Evolutionary conservation across 2,888 invertebrate species (phyloP).

Genomic region (Metallyticus violacea): DNA sequence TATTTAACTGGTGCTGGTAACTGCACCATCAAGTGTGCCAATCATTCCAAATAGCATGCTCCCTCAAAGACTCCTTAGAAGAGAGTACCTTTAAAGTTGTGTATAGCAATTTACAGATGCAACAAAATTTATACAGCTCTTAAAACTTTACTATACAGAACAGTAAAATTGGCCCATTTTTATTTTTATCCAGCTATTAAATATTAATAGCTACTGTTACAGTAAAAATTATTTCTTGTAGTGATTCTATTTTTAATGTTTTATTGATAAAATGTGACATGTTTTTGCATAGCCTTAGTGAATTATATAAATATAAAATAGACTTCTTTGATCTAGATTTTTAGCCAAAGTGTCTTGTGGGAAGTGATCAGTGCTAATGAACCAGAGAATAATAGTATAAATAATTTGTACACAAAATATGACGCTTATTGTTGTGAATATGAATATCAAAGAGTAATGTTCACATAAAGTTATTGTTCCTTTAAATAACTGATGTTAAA

Average conservation of each 20-base stretch:
- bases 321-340: neutral
- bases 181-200: neutral
- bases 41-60: neutral
- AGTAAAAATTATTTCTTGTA: neutral
- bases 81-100: neutral
- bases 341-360: neutral
- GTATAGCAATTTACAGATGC: neutral
- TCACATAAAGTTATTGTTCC: constrained; percentile 4
- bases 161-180: neutral
- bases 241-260: neutral
- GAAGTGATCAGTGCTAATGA: neutral
- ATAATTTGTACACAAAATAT: constrained; percentile 30
- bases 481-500: neutral
- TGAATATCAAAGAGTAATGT: neutral
- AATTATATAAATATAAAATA: neutral
- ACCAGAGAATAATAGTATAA: neutral
- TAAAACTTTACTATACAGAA: neutral
- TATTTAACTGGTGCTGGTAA: too few relatives aligned
- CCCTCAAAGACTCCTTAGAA: neutral
- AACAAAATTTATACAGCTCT: neutral
- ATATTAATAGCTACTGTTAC: neutral
- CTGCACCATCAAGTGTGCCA: neutral
- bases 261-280: neutral
- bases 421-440: constrained; percentile 29
- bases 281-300: neutral